Evolutionary conservation across 2,797 vertebrate genomes (phyloP).

Genomic region (Menidia menidia): DNA sequence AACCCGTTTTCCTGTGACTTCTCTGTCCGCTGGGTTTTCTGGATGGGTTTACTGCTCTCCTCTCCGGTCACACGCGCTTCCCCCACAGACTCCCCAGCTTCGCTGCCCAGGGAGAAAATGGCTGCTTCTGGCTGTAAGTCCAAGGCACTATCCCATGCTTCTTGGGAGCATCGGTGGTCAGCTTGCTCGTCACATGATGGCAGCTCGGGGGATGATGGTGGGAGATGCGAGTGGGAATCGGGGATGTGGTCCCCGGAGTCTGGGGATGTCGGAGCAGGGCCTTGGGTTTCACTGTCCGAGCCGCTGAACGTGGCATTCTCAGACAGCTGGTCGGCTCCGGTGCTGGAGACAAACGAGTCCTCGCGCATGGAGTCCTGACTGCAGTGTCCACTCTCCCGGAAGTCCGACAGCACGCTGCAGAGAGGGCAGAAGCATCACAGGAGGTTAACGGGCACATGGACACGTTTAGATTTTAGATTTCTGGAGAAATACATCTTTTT

Average conservation of each 20-base stretch:
- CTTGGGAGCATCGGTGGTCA: neutral
- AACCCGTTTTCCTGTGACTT: constrained; percentile 11
- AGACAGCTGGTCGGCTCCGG: constrained; percentile 61
- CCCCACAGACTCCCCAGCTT: constrained; percentile 3
- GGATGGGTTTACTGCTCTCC: constrained; percentile 10
- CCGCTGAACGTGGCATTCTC: constrained; percentile 69
- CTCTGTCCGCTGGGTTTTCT: constrained; percentile 4
- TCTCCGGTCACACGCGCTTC: neutral
- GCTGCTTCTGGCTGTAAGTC: constrained; percentile 10
- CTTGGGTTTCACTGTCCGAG: constrained; percentile 67
- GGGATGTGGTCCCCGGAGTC: constrained; percentile 25
- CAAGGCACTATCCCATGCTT: constrained; percentile 4
- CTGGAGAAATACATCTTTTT: too few relatives aligned
- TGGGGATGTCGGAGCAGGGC: constrained; percentile 12
- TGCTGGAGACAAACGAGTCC: constrained; percentile 74
- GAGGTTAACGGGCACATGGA: too few relatives aligned
- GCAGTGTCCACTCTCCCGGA: constrained; percentile 68
- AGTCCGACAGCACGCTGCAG: constrained; percentile 55
- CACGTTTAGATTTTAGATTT: too few relatives aligned
- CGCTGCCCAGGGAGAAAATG: neutral
- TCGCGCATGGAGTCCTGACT: constrained; percentile 82
- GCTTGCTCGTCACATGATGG: constrained; percentile 12
- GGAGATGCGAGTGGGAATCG: constrained; percentile 31
- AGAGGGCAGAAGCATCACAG: neutral
- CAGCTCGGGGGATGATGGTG: neutral